A percentile compares a stretch with the other conserved stretches of the same genome.
These are phyloP conservation scores for Rugalucina vietnamica DNA, from an alignment of 2,888 invertebrate species.

Conservation along the genomic window DNA sequence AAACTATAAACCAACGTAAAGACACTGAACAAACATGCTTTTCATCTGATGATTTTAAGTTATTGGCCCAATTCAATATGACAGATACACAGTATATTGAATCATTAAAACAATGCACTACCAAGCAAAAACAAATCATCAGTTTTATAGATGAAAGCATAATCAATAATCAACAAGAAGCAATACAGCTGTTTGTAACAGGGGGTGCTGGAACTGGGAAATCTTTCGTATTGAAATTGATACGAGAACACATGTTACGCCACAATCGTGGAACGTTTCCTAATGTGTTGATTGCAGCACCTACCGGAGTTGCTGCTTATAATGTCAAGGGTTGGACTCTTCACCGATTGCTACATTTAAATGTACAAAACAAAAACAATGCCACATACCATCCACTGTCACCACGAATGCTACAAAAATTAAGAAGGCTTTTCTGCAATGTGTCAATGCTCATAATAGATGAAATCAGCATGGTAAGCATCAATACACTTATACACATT, in stretches of 20 bases:
- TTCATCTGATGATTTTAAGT: slow-evolving; percentile 13
- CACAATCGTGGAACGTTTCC: background rate
- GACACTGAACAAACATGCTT: background rate
- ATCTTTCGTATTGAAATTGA: background rate
- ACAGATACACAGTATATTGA: slow-evolving; percentile 8
- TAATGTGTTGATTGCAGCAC: slow-evolving; percentile 20
- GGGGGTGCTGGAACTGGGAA: slow-evolving; percentile 30
- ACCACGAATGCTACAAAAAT: background rate
- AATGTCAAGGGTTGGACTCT: slow-evolving; percentile 23
- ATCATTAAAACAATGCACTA: background rate
- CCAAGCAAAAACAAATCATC: background rate
- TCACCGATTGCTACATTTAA: background rate
- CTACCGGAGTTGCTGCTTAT: slow-evolving; percentile 29
- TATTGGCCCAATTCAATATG: slow-evolving; percentile 21
- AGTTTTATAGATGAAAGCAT: background rate
- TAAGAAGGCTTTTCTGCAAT: background rate
- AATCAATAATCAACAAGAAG: background rate
- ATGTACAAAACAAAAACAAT: slow-evolving; percentile 7
- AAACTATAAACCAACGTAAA: background rate
- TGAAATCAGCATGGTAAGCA: slow-evolving; percentile 22
- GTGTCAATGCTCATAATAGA: slow-evolving; percentile 9
- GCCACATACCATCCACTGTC: background rate
- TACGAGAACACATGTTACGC: slow-evolving; percentile 4
- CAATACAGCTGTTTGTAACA: slow-evolving; percentile 1
- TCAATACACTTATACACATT: slow-evolving; percentile 5